Evolutionary conservation across 2,113 vertebrate genomes (phyloP).

Genomic region (Nycticebus coucang): DNA sequence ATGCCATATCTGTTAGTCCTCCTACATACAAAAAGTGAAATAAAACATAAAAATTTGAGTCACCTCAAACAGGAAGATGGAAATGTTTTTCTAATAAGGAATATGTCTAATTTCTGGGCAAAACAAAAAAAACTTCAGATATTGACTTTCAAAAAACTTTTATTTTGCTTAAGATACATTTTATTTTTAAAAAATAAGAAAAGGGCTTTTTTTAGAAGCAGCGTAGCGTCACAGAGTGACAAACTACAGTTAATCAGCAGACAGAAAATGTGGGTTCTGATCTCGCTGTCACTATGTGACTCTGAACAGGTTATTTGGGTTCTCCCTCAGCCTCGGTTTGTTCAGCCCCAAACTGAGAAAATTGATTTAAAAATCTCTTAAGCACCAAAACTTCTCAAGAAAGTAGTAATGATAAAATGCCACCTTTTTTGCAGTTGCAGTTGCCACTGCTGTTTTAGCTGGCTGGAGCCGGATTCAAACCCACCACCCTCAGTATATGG

Average conservation of each 20-base stretch:
- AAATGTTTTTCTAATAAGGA: background rate
- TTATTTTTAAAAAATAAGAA: background rate
- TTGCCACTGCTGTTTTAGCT: too few relatives aligned
- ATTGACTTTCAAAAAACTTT: background rate
- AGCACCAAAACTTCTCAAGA: background rate
- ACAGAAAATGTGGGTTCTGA: background rate
- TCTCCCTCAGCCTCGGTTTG: background rate
- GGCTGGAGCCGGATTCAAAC: too few relatives aligned
- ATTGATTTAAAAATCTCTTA: background rate
- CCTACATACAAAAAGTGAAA: background rate
- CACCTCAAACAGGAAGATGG: background rate
- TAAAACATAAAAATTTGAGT: constrained; percentile 13
- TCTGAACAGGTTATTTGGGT: background rate
- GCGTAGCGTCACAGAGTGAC: background rate
- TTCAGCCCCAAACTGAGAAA: background rate
- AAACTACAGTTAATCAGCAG: background rate
- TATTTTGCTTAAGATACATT: background rate
- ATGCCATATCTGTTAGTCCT: background rate
- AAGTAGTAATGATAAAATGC: background rate
- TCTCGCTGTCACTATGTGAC: background rate
- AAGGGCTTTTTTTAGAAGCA: background rate
- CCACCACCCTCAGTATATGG: too few relatives aligned
- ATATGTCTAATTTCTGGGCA: background rate
- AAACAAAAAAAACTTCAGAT: background rate
- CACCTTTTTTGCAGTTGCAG: background rate